A percentile compares a stretch with the other conserved stretches of the same genome.
Conservation (phyloP, 2,797 vertebrate genomes). For the Danionella dracula region DNA sequence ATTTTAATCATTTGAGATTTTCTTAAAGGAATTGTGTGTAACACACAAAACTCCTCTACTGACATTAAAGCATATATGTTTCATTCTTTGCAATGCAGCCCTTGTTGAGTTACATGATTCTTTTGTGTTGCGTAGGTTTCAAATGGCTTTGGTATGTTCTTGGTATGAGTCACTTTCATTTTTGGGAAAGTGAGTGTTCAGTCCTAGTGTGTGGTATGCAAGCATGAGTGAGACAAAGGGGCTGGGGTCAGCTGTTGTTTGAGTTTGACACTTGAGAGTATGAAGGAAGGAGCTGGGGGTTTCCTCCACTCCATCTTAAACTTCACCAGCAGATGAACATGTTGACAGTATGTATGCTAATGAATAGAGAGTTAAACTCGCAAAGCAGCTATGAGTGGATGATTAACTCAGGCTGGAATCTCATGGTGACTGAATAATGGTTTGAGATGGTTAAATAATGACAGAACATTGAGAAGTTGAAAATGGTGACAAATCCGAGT, state of each 20-base stretch:
- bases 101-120: too few species aligned
- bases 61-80: too few species aligned
- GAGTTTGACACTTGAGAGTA: background rate
- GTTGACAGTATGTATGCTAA: background rate
- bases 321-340: background rate
- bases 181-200: background rate
- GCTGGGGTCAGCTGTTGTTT: conserved; percentile 18
- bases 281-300: conserved; percentile 8
- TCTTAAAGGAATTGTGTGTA: too few species aligned
- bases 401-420: conserved; percentile 7
- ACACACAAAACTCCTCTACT: too few species aligned
- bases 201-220: conserved; percentile 21
- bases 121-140: too few species aligned
- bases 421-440: background rate
- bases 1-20: too few species aligned
- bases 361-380: background rate
- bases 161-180: too few species aligned
- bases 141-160: too few species aligned
- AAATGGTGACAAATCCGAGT: too few species aligned
- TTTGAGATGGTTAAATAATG: conserved; percentile 3
- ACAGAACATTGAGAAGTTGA: background rate
- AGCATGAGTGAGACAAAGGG: background rate
- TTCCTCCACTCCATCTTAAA: background rate
- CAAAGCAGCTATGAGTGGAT: background rate
- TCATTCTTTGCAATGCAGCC: too few species aligned